Percentiles rank a stretch among this genome's conserved stretches.
phyloP scores from a whole-genome alignment of 2,113 vertebrate genomes.

The Mus pahari region DNA sequence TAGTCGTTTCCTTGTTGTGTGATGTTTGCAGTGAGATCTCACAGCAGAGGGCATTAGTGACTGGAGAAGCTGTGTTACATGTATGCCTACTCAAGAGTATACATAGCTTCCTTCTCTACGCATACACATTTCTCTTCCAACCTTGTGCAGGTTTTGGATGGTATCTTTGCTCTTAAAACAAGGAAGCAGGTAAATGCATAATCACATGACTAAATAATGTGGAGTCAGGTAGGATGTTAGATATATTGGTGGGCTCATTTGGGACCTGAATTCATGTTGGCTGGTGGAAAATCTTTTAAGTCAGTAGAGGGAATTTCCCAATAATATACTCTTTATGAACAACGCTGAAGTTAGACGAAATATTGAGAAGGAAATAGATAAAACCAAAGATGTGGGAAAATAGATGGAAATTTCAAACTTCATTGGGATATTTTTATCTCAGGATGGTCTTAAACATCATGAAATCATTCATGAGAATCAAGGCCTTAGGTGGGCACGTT shows the following conservation, averaged over 20 bases:
- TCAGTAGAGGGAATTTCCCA: slow-evolving; percentile 30
- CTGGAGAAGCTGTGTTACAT: background rate
- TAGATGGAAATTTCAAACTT: background rate
- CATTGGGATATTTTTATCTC: background rate
- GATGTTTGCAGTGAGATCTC: background rate
- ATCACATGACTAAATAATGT: background rate
- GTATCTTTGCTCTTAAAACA: background rate
- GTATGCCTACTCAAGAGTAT: background rate
- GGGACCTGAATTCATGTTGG: background rate
- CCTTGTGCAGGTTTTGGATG: background rate
- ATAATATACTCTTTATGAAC: background rate
- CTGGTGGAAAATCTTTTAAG: background rate
- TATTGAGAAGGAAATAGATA: background rate
- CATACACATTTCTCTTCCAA: background rate
- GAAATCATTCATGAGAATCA: background rate
- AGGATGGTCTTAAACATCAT: background rate
- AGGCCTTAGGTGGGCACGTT: background rate
- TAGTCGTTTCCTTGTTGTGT: background rate
- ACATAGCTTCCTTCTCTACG: background rate
- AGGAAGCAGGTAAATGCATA: background rate
- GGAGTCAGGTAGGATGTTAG: background rate
- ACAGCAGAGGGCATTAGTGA: accelerated
- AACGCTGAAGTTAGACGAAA: background rate
- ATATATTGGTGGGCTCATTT: background rate
- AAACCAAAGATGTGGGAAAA: background rate